These are phyloP conservation scores for Dermochelys coriacea DNA, from an alignment of 2,797 vertebrate genomes.

Conservation along the genomic window DNA sequence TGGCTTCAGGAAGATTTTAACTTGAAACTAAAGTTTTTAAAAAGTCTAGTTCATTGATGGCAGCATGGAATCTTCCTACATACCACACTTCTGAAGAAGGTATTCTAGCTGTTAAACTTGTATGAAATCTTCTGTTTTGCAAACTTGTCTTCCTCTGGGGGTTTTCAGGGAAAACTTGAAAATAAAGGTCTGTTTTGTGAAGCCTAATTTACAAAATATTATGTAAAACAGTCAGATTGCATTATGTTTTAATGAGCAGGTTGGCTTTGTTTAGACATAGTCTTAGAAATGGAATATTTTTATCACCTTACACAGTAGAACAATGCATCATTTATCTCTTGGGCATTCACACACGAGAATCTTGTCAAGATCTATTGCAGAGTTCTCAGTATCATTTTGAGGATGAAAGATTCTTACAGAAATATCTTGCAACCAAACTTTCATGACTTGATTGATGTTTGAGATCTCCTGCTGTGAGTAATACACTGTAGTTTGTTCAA, in stretches of 20 bases:
- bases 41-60: not conserved
- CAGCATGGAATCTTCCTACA: not conserved
- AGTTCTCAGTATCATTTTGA: conserved; percentile 58
- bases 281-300: conserved; percentile 39
- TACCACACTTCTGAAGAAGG: not conserved
- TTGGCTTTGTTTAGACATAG: conserved; percentile 18
- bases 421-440: conserved; percentile 61
- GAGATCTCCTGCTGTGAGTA: conserved; percentile 38
- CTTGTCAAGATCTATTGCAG: conserved; percentile 41
- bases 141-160: conserved; percentile 29
- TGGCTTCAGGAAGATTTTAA: conserved; percentile 47
- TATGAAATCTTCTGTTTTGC: conserved; percentile 19
- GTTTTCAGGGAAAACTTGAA: conserved; percentile 46
- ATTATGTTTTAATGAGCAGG: conserved; percentile 32
- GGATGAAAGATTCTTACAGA: conserved; percentile 55
- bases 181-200: conserved; percentile 49
- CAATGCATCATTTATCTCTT: conserved; percentile 43
- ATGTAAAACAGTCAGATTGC: conserved; percentile 38
- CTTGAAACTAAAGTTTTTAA: conserved; percentile 32
- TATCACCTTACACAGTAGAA: conserved; percentile 53
- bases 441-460: conserved; percentile 54
- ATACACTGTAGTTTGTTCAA: conserved; percentile 62
- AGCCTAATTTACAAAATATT: conserved; percentile 51
- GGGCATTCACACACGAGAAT: conserved; percentile 45
- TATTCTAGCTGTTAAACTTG: conserved; percentile 6